phyloP scores from a whole-genome alignment of 2,888 invertebrate genomes.

The Lepeophtheirus nordmannii region DNA sequence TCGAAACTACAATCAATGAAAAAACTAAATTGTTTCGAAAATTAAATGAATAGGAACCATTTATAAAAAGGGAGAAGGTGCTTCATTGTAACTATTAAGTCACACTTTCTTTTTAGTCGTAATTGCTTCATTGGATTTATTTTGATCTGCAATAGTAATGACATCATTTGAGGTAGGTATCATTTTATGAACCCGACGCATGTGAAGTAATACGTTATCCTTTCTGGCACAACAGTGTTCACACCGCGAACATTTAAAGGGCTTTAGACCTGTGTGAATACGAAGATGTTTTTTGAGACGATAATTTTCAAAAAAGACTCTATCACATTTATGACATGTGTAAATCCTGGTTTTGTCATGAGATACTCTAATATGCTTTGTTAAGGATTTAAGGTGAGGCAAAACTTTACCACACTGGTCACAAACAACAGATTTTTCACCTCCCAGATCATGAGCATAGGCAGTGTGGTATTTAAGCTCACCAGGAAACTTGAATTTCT shows the following conservation, averaged over 20 bases:
- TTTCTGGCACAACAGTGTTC: not conserved
- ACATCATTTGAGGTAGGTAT: not conserved
- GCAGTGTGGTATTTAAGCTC: not conserved
- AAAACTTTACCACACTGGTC: slow-evolving; percentile 11
- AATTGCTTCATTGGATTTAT: too few species aligned
- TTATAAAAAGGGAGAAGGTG: too few species aligned
- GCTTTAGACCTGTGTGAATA: slow-evolving; percentile 3
- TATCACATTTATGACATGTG: not conserved
- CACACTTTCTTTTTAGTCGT: too few species aligned
- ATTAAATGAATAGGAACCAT: too few species aligned
- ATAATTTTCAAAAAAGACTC: not conserved
- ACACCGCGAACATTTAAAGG: slow-evolving; percentile 7
- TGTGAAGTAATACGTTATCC: not conserved
- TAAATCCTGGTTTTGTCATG: not conserved
- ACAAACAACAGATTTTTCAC: slow-evolving; percentile 8
- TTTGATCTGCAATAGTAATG: too few species aligned
- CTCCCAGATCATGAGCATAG: not conserved
- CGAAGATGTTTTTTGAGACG: not conserved
- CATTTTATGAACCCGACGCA: slow-evolving; percentile 3
- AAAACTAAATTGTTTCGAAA: too few species aligned
- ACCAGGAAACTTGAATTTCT: not conserved
- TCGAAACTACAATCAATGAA: too few species aligned
- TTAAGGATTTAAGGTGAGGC: not conserved
- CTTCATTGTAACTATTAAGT: too few species aligned
- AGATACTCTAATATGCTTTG: not conserved